Percentiles rank a stretch among this genome's conserved stretches.
Evolutionary conservation across 2,888 invertebrate genomes (phyloP).

Genomic region (Thelaira solivaga): DNA sequence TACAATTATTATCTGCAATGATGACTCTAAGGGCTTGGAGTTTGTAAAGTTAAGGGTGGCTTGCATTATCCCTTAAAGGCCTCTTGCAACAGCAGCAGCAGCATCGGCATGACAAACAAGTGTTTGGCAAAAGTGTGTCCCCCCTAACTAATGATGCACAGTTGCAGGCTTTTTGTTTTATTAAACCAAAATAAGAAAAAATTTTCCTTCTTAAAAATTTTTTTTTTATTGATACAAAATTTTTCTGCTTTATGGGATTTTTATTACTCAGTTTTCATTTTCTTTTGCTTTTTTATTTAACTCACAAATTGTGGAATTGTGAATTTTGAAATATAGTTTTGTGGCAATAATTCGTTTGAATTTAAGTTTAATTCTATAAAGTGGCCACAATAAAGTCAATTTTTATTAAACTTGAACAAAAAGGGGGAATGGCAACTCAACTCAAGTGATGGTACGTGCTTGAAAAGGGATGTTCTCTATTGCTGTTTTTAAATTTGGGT

Average conservation of each 20-base stretch:
- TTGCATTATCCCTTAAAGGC: conserved; percentile 31
- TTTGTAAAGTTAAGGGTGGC: conserved; percentile 57
- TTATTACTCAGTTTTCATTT: conserved; percentile 40
- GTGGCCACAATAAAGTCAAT: conserved; percentile 57
- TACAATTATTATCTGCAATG: conserved; percentile 72
- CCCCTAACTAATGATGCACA: conserved; percentile 43
- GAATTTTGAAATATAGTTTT: conserved; percentile 41
- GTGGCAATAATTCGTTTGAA: conserved; percentile 53
- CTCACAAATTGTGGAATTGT: background rate
- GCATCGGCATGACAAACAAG: too few species aligned
- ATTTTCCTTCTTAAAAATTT: background rate
- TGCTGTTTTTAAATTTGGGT: background rate
- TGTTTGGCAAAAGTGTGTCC: conserved; percentile 62
- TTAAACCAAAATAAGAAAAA: too few species aligned
- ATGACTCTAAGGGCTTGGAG: conserved; percentile 19
- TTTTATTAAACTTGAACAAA: background rate
- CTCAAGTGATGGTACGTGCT: background rate
- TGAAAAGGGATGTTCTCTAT: conserved; percentile 43
- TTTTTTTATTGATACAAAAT: conserved; percentile 41
- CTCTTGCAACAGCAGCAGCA: background rate
- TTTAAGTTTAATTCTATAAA: conserved; percentile 61
- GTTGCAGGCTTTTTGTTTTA: conserved; percentile 57
- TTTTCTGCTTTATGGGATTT: conserved; percentile 63
- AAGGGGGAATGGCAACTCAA: background rate
- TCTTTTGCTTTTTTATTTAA: background rate